Evolutionary conservation across 2,113 vertebrate genomes (phyloP), one percentile per base, ranked within the genome.

Genomic region (Neolamprologus fasciatus): DNA sequence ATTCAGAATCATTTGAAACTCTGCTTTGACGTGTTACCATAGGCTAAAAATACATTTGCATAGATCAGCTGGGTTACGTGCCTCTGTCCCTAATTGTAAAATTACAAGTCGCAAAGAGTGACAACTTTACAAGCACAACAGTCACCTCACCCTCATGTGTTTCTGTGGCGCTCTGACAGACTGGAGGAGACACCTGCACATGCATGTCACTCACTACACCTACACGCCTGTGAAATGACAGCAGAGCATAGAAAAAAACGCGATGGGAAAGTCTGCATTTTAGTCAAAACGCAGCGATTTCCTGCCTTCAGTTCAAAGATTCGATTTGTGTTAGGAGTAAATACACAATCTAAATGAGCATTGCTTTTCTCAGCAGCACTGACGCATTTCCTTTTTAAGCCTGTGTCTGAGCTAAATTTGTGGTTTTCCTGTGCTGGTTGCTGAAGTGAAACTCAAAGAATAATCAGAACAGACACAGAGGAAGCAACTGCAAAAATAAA

Each of bases 391-490:
- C 94, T 84, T 40, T 87, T 84, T 82, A 58, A 54, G 10, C 80
- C 51, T 42, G n/a, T 53, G 54, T 84, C 86, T 66, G 81, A 84
- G 86, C 76, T 88, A 86, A 88, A 94, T 89, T 55, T 91, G 85
- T 87, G 86, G 86, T 63, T 94, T 96, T 96, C 94, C 96, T 94
- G 94, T 87, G 85, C 84, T 54, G 47, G 23, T 68, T 45, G 84
- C 83, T 94, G 93, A 94, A 94, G 87, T 82, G 79, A 93, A 93
- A 94, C 90, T 83, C 90, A 83, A 71, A 91, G 80, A 79, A 7
- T 40, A 80, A 93, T 89, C 80, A 86, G 81, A 79, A n/a, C 71
- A 91, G 87, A 84, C 87, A 28, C 47, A 86, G 81, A 93, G 93
- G 89, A 94, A 90, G 85, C 82, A 50, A 50, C 2, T 51, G 63